phyloP scores from a whole-genome alignment of 2,797 vertebrate genomes.

The Rachycentron canadum region DNA sequence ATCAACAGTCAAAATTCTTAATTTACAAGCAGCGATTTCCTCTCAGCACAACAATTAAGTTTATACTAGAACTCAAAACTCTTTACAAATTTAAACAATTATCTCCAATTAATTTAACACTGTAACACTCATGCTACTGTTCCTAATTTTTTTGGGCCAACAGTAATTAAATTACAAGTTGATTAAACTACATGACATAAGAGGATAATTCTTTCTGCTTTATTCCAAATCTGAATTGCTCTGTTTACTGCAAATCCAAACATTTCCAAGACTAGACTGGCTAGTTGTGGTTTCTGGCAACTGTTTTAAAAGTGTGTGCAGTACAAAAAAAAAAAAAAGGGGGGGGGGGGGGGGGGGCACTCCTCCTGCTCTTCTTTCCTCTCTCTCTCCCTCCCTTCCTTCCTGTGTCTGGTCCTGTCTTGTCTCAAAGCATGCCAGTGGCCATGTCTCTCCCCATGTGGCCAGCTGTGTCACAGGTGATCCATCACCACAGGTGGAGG shows the following conservation, averaged over 20 bases:
- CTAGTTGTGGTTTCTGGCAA: background rate
- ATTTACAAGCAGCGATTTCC: background rate
- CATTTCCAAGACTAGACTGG: background rate
- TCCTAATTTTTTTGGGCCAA: background rate
- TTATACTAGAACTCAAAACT: background rate
- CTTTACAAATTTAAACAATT: background rate
- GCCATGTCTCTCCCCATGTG: slow-evolving; percentile 76
- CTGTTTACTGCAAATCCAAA: slow-evolving; percentile 19
- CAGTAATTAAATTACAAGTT: background rate
- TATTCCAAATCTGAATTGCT: background rate
- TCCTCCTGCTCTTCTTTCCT: slow-evolving; percentile 4
- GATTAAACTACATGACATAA: background rate
- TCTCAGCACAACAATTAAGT: background rate
- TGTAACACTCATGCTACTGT: background rate
- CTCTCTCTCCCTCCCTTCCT: slow-evolving; percentile 28
- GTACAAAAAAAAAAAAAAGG: slow-evolving; percentile 19
- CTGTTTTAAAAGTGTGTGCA: background rate
- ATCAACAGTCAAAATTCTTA: background rate
- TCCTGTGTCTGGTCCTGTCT: slow-evolving; percentile 71
- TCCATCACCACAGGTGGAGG: slow-evolving; percentile 84
- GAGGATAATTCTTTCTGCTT: background rate
- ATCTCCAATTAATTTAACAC: background rate
- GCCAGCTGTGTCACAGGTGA: slow-evolving; percentile 84
- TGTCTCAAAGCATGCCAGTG: slow-evolving; percentile 69
- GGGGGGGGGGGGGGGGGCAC: too few relatives aligned